Evolutionary conservation across 2,888 invertebrate species (phyloP).

Genomic region (Drosophila neonasuta): DNA sequence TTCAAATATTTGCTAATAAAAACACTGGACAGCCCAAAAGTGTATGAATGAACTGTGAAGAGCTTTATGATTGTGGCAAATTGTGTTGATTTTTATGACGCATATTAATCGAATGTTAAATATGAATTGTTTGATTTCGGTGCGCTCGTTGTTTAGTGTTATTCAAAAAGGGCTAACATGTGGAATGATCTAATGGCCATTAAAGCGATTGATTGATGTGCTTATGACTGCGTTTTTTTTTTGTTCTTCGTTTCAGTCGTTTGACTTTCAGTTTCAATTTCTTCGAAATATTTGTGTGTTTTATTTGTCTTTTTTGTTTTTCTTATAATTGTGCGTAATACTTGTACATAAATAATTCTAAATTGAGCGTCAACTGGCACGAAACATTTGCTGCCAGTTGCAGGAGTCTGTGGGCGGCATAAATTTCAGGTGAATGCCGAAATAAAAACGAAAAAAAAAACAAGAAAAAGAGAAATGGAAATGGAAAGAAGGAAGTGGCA

Average conservation of each 20-base stretch:
- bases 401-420: constrained; percentile 39
- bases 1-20: constrained; percentile 25
- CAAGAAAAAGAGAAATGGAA: background rate
- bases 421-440: constrained; percentile 31
- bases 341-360: constrained; percentile 48
- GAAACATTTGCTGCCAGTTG: constrained; percentile 49
- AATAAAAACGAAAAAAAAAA: constrained; percentile 2
- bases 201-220: constrained; percentile 54
- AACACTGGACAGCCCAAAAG: constrained; percentile 21
- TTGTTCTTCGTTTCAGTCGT: background rate
- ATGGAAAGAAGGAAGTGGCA: constrained; percentile 14
- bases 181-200: constrained; percentile 35
- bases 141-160: constrained; percentile 24
- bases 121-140: background rate
- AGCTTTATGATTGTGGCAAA: background rate
- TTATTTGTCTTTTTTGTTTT: constrained; percentile 9
- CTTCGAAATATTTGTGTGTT: background rate
- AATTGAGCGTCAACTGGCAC: constrained; percentile 56
- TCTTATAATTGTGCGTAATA: constrained; percentile 47
- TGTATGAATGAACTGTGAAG: constrained; percentile 2
- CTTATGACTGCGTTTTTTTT: constrained; percentile 13
- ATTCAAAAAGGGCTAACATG: constrained; percentile 29
- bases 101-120: constrained; percentile 3
- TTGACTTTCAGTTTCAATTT: constrained; percentile 6
- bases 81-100: background rate